Evolutionary conservation across 2,113 vertebrate genomes (phyloP), one percentile per base, ranked within the genome.

Genomic region (Gopherus evgoodei): DNA sequence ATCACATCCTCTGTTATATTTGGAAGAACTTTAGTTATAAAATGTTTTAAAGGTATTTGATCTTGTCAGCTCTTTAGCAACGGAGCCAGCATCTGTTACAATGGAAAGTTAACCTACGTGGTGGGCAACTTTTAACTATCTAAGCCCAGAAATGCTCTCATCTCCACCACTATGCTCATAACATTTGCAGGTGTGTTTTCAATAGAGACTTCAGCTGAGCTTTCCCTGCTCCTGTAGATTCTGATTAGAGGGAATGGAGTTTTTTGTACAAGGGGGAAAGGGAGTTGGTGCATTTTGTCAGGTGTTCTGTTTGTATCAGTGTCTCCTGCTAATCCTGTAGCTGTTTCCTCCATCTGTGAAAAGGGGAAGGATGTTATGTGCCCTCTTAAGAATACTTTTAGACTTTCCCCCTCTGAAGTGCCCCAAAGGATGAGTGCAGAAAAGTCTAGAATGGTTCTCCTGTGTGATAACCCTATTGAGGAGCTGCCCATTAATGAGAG

Each of bases 191-290:
- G 65, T 69, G n/a, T n/a, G 35, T n/a, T n/a, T n/a, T 19, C 65
- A n/a, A 19, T n/a, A 69, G 35, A 38, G 35, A 38, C 11, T 13
- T 52, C n/a, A 62, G 13, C 24, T 19, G 42, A 35, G 38, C 42
- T 27, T 27, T 25, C 53, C 47, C 35, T 11, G n/a, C 42, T 65
- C 49, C 25, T 42, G 84, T 47, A 29, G 76, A 13, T 29, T n/a
- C 29, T 12, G 49, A 22, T 22, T 57, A 21, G 86, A 92, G 94
- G 90, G 95, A 89, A 94, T 84, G 72, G 78, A 54, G 35, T 69
- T 38, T 69, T 38, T 38, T 69, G 27, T 59, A 69, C 17, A 69
- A 69, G 35, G 62, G 62, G 16, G 31, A 35, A 65, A 29, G 81
- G 54, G 31, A 52, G 38, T 76, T 44, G 11, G 42, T 47, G 24